Base-by-base conservation (phyloP, 1,140 invertebrate species). In the Lordiphosa clarofinis region DNA sequence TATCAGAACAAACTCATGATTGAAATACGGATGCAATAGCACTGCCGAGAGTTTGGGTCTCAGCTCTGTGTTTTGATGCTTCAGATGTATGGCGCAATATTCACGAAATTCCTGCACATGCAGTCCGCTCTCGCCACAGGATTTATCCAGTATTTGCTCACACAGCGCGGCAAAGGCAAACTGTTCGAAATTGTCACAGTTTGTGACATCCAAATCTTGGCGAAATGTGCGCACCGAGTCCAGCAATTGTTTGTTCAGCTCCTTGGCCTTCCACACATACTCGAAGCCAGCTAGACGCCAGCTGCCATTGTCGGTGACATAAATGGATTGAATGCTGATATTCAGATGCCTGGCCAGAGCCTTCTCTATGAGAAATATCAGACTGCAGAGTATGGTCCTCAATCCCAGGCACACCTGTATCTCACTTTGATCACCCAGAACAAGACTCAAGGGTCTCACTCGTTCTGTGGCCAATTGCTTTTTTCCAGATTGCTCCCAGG, bases 261-360 rank as follows among this genome's bases (percentile, higher is more conserved):
- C 94, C 52, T 89, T 89, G 73, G 93, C 93, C 69, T 91, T 90
- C 89, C 94, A 95, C 0, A 95, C 89, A 89, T 94, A 95, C 86
- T 96, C 95, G 49, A 96, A 90, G 4, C 94, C 95, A 12, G 94
- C 94, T 10, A 97, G 89, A 88, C 94, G 95, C 95, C 95, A 97
- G 56, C 91, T 93, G 4, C 95, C 95, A 89, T 96, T 94, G 10
- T 92, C 90, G 6, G 93, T 93, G 3, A 96, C 93, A 90, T 95
- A 96, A 54, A 97, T 91, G n/a, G 95, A 93, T 66, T 93, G 92
- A 55, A 92, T 91, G 76, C 94, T 93, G 12, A 97, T 89, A 90
- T 96, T 96, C 52, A 96, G 95, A 84, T 97, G 96, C 13, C 94
- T 93, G 35, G 92, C 91, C n/a, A 89, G 74, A 39, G 93, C 94